phyloP scores from a whole-genome alignment of 2,888 invertebrate genomes.

The Cerceris rybyensis region DNA sequence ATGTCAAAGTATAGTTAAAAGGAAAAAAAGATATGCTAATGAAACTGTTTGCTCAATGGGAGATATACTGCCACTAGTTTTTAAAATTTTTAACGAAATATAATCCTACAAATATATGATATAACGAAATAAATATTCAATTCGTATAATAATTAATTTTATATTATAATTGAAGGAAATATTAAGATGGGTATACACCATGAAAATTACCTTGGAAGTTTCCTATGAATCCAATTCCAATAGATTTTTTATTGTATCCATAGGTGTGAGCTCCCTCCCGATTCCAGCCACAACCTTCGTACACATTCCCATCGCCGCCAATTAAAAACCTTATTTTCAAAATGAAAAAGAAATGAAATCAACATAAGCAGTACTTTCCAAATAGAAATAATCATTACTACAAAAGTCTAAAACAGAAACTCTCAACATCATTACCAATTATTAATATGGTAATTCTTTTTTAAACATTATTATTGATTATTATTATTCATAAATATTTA shows the following conservation, averaged over 20 bases:
- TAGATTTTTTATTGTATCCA: conserved; percentile 84
- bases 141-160: not conserved
- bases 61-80: too few relatives aligned
- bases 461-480: too few relatives aligned
- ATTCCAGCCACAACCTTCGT: conserved; percentile 87
- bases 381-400: not conserved
- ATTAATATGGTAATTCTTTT: too few relatives aligned
- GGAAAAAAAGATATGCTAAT: too few relatives aligned
- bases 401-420: too few relatives aligned
- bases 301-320: conserved; percentile 86
- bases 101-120: too few relatives aligned
- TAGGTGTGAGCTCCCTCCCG: conserved; percentile 85
- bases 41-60: too few relatives aligned
- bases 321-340: conserved; percentile 83
- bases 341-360: not conserved
- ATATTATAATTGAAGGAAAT: not conserved
- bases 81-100: not conserved
- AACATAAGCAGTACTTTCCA: not conserved
- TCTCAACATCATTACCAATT: too few relatives aligned
- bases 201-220: conserved; percentile 66
- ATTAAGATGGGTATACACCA: not conserved
- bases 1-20: too few relatives aligned
- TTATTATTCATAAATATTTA: too few relatives aligned
- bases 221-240: conserved; percentile 86
- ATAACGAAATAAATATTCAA: not conserved